Evolutionary conservation across 2,797 vertebrate species (phyloP).

Genomic region (Pipistrellus nathusii): DNA sequence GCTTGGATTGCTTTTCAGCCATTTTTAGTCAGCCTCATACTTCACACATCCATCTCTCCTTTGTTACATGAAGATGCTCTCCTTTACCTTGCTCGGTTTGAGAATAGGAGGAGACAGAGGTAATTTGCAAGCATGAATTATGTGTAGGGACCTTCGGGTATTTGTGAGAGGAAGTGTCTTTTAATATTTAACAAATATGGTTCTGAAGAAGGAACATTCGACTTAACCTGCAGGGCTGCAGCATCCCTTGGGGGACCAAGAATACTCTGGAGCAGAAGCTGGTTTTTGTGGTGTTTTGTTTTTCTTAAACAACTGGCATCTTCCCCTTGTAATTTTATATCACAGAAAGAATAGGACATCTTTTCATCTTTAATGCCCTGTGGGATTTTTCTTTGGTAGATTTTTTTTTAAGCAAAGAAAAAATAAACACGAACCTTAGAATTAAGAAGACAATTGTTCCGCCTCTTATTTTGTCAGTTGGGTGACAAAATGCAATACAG

Average conservation of each 20-base stretch:
- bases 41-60: slow-evolving; percentile 87
- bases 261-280: slow-evolving; percentile 39
- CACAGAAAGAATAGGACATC: neutral
- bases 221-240: slow-evolving; percentile 74
- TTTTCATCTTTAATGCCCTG: slow-evolving; percentile 47
- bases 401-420: slow-evolving; percentile 53
- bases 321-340: slow-evolving; percentile 56
- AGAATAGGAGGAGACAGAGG: slow-evolving; percentile 61
- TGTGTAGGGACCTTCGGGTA: neutral
- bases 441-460: slow-evolving; percentile 47
- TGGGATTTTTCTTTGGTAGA: neutral
- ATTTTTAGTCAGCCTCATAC: slow-evolving; percentile 88
- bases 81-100: slow-evolving; percentile 74
- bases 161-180: slow-evolving; percentile 36
- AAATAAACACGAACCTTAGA: slow-evolving; percentile 38
- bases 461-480: slow-evolving; percentile 27
- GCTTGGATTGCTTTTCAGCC: slow-evolving; percentile 88
- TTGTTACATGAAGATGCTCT: slow-evolving; percentile 84
- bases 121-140: slow-evolving; percentile 54
- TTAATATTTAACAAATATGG: slow-evolving; percentile 62
- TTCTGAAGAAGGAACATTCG: slow-evolving; percentile 62
- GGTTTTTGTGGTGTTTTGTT: neutral
- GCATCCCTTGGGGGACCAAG: slow-evolving; percentile 47
- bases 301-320: neutral
- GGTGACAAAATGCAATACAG: neutral